Evolutionary conservation across 2,888 invertebrate genomes (phyloP).

Genomic region (Electrophaes corylata): DNA sequence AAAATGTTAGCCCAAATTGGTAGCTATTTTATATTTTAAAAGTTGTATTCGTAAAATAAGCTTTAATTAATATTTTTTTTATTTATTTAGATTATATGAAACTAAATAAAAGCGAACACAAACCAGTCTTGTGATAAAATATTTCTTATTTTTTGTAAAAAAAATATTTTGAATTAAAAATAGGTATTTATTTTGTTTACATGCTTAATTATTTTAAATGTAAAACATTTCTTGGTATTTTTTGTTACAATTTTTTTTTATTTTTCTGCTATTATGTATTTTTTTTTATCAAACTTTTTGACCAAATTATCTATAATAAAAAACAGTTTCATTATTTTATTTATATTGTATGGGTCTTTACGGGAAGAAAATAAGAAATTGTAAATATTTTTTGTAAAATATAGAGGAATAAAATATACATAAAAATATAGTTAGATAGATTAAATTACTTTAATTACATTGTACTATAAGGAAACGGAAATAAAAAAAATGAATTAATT

Average conservation of each 20-base stretch:
- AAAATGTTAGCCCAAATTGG: conserved; percentile 26
- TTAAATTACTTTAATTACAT: conserved; percentile 79
- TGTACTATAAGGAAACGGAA: conserved; percentile 81
- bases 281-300: conserved; percentile 22
- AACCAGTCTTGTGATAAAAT: conserved; percentile 81
- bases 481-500: conserved; percentile 81
- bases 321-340: conserved; percentile 26
- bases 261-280: conserved; percentile 36
- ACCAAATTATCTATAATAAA: conserved; percentile 6
- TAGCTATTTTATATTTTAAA: conserved; percentile 29
- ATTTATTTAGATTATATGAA: conserved; percentile 67
- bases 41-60: conserved; percentile 56
- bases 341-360: conserved; percentile 68
- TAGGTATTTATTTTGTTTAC: conserved; percentile 55
- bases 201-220: conserved; percentile 54
- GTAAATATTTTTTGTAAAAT: conserved; percentile 82
- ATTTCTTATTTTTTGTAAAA: conserved; percentile 56
- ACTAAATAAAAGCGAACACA: conserved; percentile 66
- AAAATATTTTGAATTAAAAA: conserved; percentile 43
- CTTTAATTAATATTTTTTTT: conserved; percentile 70
- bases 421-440: conserved; percentile 80
- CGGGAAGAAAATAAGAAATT: conserved; percentile 66
- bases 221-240: conserved; percentile 46
- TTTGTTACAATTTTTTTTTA: conserved; percentile 50
- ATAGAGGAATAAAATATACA: conserved; percentile 71